phyloP scores from a whole-genome alignment of 2,888 invertebrate species.

The Listrodromus nycthemerus region DNA sequence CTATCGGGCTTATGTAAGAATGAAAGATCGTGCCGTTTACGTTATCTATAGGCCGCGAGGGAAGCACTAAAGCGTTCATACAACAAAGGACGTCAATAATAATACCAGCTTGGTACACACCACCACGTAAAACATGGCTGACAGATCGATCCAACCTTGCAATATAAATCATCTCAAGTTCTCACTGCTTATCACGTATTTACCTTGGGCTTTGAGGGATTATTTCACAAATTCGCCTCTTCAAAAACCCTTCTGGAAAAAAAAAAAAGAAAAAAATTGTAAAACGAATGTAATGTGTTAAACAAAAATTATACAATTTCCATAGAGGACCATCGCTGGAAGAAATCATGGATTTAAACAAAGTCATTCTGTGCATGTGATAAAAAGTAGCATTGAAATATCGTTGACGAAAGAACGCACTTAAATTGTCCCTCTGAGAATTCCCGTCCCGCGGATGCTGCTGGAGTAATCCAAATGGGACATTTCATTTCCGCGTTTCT shows the following conservation, averaged over 20 bases:
- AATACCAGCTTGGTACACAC: not conserved
- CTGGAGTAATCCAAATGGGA: conserved; percentile 20
- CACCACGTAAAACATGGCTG: conserved; percentile 5
- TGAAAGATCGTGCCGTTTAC: conserved; percentile 39
- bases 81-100: conserved; percentile 34
- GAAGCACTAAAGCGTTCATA: conserved; percentile 41
- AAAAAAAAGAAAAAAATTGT: not conserved
- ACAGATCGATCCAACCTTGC: conserved; percentile 25
- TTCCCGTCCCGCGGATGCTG: conserved; percentile 5
- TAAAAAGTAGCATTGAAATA: not conserved
- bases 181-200: not conserved
- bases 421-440: conserved; percentile 7
- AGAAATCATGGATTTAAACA: not conserved
- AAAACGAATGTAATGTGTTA: too few relatives aligned
- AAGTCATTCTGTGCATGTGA: not conserved
- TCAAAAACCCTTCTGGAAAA: not conserved
- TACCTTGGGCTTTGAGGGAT: not conserved
- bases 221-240: not conserved
- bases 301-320: not conserved
- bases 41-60: conserved; percentile 20
- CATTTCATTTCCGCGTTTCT: conserved; percentile 34
- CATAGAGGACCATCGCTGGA: not conserved
- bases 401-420: not conserved
- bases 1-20: conserved; percentile 27
- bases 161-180: conserved; percentile 2